Evolutionary conservation across 2,113 vertebrate genomes (phyloP).

Genomic region (Asarcornis scutulata): DNA sequence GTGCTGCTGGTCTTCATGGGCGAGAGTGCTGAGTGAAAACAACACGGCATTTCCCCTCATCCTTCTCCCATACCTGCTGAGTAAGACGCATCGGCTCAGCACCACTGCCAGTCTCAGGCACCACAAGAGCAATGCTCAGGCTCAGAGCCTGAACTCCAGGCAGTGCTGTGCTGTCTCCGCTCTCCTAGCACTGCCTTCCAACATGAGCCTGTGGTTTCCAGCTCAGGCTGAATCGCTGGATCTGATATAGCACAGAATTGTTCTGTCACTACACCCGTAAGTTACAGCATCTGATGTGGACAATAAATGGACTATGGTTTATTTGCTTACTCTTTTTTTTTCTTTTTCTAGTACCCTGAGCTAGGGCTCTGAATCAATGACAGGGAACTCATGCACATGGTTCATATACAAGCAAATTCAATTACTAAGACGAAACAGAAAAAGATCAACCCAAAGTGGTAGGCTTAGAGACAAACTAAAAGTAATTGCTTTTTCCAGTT

Average conservation of each 20-base stretch:
- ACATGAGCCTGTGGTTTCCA: not conserved
- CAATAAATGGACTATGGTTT: not conserved
- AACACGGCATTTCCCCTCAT: not conserved
- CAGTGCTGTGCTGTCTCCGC: not conserved
- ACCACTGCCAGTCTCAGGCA: not conserved
- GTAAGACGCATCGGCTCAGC: not conserved
- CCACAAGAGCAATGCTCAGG: not conserved
- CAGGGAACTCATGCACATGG: not conserved
- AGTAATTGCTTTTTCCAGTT: not conserved
- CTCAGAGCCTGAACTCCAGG: not conserved
- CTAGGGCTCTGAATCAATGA: not conserved
- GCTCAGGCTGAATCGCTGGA: not conserved
- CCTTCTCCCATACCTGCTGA: not conserved
- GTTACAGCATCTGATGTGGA: not conserved
- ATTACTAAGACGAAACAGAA: slow-evolving; percentile 4
- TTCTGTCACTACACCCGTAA: not conserved
- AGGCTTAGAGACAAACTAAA: not conserved
- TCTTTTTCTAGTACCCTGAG: not conserved
- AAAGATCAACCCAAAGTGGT: not conserved
- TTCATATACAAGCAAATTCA: not conserved
- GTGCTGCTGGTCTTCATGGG: not conserved
- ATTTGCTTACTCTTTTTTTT: not conserved
- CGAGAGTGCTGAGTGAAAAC: not conserved
- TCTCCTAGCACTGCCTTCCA: not conserved
- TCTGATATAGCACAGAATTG: not conserved